Percentiles rank a stretch among this genome's conserved stretches.
These are phyloP conservation scores for Miichthys miiuy DNA, from an alignment of 2,797 vertebrate genomes.

Conservation along the genomic window DNA sequence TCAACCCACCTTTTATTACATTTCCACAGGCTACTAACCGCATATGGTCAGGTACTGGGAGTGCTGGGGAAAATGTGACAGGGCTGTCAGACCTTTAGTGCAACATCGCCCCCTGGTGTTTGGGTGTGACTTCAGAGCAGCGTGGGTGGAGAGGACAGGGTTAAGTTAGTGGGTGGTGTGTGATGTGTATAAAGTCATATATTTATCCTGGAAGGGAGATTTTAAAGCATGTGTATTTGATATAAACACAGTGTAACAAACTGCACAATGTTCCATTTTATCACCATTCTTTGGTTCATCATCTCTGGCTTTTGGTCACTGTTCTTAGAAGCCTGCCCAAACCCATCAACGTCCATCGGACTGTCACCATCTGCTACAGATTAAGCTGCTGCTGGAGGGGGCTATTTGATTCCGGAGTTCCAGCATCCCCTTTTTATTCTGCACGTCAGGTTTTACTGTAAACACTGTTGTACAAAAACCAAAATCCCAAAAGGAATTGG, in stretches of 20 bases:
- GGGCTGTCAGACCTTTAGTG: conserved; percentile 29
- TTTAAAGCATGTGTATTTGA: conserved; percentile 72
- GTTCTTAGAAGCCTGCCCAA: conserved; percentile 75
- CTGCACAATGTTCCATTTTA: conserved; percentile 80
- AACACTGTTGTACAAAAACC: conserved; percentile 83
- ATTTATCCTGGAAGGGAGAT: conserved; percentile 52
- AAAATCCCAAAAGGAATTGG: conserved; percentile 76
- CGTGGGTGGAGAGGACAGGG: conserved; percentile 24
- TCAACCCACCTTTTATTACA: conserved; percentile 65
- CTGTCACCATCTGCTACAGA: conserved; percentile 84
- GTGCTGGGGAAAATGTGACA: conserved; percentile 17
- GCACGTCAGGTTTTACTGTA: conserved; percentile 83
- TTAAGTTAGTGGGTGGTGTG: conserved; percentile 41
- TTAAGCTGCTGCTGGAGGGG: conserved; percentile 77
- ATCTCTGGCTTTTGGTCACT: conserved; percentile 69
- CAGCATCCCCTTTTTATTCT: conserved; percentile 76
- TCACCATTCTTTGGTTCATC: conserved; percentile 68
- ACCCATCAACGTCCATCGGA: conserved; percentile 73
- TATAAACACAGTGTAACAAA: conserved; percentile 78
- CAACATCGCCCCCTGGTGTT: conserved; percentile 74
- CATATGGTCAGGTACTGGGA: conserved; percentile 14
- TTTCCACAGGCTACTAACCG: conserved; percentile 60
- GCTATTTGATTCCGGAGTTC: conserved; percentile 78
- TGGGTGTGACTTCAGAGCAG: conserved; percentile 18
- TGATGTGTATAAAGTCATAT: conserved; percentile 49